Base-by-base conservation (phyloP, 1,140 invertebrate species). In the Microplitis demolitor region DNA sequence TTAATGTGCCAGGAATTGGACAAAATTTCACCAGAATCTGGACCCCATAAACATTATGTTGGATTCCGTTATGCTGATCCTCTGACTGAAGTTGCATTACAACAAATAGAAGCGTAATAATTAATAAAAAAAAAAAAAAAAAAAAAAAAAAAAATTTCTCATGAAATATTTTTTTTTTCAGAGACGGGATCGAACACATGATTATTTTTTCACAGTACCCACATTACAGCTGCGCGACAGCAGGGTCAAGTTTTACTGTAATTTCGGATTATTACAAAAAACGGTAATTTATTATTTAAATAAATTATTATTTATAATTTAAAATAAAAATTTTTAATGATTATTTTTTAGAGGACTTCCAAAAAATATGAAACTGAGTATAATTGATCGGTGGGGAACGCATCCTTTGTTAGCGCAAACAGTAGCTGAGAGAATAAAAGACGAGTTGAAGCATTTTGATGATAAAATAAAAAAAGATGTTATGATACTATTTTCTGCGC, bases 141-240 rank as follows among this genome's bases (percentile, higher is more conserved):
- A 24, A 24, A 24, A 24, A 24, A 24, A 24, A 24, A 24, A 24
- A 24, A 24, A 24, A 24, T 24, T 24, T 24, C 2, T 24, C 24
- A 24, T 24, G 24, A 5, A 70, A 62, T 74, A 53, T 64, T 53
- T 69, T 14, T 73, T 51, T 69, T 88, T 88, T 69, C 82, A 95
- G 93, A 37, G 97, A 99, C 87, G 93, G 93, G 4, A 89, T 95
- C 0, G 89, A 96, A 77, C 89, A 92, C 58, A 92, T 92, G 2
- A 90, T 99, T 0, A 91, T 97, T 61, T 99, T 99, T 87, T 97
- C 97, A 1, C 97, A 99, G 82, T 99, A 98, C 88, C 97, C 98
- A 16, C 98, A 99, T 80, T 99, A 98, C 83, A 97, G 96, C 83
- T 99, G 97, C 86, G 96, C 96, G 1, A 99, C 98, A 31, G 94